Evolutionary conservation across 2,888 invertebrate species (phyloP), one percentile per base, ranked within the genome.

Genomic region (Congeria kusceri): DNA sequence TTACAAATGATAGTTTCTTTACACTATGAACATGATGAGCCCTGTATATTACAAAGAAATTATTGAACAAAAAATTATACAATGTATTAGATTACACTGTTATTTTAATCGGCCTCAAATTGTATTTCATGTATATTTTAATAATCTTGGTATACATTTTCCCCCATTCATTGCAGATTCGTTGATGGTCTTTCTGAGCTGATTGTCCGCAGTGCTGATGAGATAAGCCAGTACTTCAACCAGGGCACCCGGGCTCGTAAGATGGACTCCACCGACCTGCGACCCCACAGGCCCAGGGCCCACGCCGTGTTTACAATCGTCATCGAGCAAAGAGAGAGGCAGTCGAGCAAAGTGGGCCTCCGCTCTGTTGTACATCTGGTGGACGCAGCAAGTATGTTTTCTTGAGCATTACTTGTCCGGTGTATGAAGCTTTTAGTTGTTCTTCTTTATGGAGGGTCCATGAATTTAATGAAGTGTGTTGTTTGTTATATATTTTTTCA

Each of bases 121-220:
- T 28, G n/a, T 63, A n/a, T 0, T 63, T 27, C 57, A 23, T 57
- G n/a, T n/a, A n/a, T n/a, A n/a, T n/a, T n/a, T n/a, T n/a, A n/a
- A n/a, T n/a, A n/a, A n/a, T n/a, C n/a, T n/a, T n/a, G n/a, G n/a
- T n/a, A 39, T 9, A 11, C 9, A 39, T 39, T 3, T 39, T 39
- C 39, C 39, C 39, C 3, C 9, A 13, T 39, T 39, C 39, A 11
- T 39, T 39, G 39, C 53, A 92, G 92, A 27, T 92, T 87, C 82
- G 89, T 92, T 23, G 92, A 92, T 69, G 91, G 92, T 25, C 80
- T 92, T 62, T 91, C 91, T 13, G 92, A 92, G 80, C 74, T 92
- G 76, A 89, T 92, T 7, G 91, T 89, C 18, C 81, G 85, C 23
- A 86, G 82, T 56, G 89, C 80, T 44, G 92, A 91, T 44, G 92